Evolutionary conservation across 2,888 invertebrate genomes (phyloP).

Genomic region (Eristalinus sepulchralis): DNA sequence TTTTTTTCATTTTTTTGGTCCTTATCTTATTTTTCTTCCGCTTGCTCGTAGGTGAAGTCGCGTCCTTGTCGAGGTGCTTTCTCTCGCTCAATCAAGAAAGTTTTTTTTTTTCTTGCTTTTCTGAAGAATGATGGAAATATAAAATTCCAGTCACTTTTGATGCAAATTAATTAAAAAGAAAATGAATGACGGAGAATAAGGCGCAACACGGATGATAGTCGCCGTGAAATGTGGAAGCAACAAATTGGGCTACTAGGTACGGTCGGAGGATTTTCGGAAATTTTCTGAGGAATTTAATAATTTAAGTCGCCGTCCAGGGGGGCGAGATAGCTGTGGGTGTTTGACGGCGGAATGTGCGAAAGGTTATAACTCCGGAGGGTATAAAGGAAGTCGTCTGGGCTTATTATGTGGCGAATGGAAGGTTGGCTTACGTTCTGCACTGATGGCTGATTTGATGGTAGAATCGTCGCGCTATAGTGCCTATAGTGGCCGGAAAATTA

Average conservation of each 20-base stretch:
- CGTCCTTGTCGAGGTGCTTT: conserved; percentile 22
- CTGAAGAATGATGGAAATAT: conserved; percentile 36
- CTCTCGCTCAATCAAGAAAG: neutral
- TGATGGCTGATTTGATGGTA: neutral
- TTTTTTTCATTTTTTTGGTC: neutral
- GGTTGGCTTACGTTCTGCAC: neutral
- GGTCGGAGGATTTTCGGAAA: neutral
- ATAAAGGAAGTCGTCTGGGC: conserved; percentile 33
- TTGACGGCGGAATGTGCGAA: neutral
- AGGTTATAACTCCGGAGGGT: conserved; percentile 31
- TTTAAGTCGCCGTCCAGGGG: conserved; percentile 13
- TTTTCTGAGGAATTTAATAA: conserved; percentile 43
- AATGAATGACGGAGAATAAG: neutral
- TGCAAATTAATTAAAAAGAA: conserved; percentile 43
- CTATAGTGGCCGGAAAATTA: no score
- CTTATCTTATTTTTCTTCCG: neutral
- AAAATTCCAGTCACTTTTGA: conserved; percentile 49
- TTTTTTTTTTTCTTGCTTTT: neutral
- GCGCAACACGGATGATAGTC: neutral
- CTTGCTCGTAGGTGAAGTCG: conserved; percentile 1
- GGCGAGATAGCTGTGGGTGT: neutral
- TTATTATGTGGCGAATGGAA: conserved; percentile 28
- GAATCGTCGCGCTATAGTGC: neutral
- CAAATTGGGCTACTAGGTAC: neutral
- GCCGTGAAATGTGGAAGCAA: neutral